Conservation (phyloP, 2,113 vertebrate genomes). For the Bungarus multicinctus region DNA sequence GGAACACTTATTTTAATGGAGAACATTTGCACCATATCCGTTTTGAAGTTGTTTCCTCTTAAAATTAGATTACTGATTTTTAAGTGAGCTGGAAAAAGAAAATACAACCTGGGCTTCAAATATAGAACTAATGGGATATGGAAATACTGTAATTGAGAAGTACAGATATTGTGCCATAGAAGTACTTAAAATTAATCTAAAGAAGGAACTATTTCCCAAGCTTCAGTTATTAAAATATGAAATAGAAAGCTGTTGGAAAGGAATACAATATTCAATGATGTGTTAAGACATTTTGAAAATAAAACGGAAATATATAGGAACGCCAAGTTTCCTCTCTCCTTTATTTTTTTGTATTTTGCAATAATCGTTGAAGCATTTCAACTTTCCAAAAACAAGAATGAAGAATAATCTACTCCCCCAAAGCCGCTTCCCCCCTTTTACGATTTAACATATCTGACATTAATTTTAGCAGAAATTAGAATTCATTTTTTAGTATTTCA, state of each 20-base stretch:
- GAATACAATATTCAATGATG: not conserved
- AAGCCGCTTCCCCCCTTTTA: not conserved
- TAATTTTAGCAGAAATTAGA: not conserved
- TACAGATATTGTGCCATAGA: not conserved
- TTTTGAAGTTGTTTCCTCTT: not conserved
- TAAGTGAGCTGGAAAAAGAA: not conserved
- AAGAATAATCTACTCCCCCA: not conserved
- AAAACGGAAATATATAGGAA: not conserved
- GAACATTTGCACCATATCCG: not conserved
- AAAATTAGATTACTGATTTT: not conserved
- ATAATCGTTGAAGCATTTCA: not conserved
- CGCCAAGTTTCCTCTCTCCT: not conserved
- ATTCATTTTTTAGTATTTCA: not conserved
- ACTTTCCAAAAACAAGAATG: not conserved
- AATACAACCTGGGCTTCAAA: not conserved
- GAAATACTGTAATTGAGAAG: not conserved
- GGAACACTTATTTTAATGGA: not conserved
- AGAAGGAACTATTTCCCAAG: not conserved
- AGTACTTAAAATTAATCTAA: not conserved
- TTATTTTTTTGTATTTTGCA: not conserved
- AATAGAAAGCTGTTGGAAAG: not conserved
- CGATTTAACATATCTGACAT: not conserved
- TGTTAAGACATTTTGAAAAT: not conserved
- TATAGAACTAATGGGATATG: not conserved
- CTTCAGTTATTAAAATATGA: not conserved